A percentile compares a stretch with the other conserved stretches of the same genome.
Conservation (phyloP, 2,113 vertebrate species). For the Leucopsar rothschildi region DNA sequence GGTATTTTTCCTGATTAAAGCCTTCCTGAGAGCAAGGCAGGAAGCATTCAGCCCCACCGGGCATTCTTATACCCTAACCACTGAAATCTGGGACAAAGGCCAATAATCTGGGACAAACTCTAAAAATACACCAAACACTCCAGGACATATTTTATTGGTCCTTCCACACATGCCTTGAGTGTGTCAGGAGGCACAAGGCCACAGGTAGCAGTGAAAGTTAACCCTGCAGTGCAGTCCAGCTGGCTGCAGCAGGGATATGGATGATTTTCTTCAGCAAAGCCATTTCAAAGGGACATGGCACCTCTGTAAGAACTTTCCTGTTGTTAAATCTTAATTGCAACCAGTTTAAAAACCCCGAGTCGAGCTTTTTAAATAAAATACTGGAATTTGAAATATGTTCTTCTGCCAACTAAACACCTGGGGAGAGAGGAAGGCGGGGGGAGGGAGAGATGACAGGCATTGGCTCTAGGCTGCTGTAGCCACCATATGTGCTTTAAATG, state of each 20-base stretch:
- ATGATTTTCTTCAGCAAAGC: background rate
- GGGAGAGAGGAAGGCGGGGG: background rate
- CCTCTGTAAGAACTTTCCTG: background rate
- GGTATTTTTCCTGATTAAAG: constrained; percentile 42
- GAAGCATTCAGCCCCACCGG: background rate
- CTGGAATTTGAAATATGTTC: background rate
- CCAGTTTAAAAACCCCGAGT: background rate
- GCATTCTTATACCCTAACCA: constrained; percentile 41
- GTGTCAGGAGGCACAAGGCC: background rate
- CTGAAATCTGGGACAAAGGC: constrained; percentile 58
- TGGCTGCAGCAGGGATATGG: background rate
- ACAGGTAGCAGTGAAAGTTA: background rate
- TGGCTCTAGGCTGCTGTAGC: background rate
- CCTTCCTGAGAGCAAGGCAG: constrained; percentile 19
- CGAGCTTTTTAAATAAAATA: background rate
- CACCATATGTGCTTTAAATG: background rate
- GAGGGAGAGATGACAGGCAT: background rate
- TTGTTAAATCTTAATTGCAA: background rate
- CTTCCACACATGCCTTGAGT: background rate
- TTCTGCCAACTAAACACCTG: background rate
- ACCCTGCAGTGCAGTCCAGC: background rate
- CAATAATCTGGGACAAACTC: constrained; percentile 50
- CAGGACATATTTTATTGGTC: constrained; percentile 7
- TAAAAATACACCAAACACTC: constrained; percentile 50
- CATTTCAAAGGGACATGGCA: background rate